Percentiles rank a stretch among this genome's conserved stretches.
These are phyloP conservation scores for Neomonachus schauinslandi DNA, from an alignment of 2,113 vertebrate species.

Conservation along the genomic window DNA sequence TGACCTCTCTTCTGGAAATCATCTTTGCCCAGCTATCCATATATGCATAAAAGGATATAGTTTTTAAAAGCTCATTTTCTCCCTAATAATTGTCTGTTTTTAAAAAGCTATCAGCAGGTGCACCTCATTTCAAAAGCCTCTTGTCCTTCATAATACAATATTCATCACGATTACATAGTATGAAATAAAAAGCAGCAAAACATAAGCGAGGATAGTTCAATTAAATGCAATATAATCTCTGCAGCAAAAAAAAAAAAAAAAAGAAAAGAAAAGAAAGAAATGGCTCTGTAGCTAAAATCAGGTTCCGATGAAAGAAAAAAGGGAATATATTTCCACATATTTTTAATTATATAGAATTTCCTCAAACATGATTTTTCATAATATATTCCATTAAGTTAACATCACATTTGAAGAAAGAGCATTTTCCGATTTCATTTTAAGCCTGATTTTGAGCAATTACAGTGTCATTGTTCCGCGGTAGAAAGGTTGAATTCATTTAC, in stretches of 20 bases:
- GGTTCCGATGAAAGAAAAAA: constrained; percentile 84
- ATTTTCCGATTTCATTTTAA: constrained; percentile 90
- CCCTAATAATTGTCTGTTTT: constrained; percentile 82
- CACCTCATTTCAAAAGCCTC: constrained; percentile 84
- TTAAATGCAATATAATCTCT: constrained; percentile 86
- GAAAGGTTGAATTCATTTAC: constrained; percentile 98
- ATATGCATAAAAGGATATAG: constrained; percentile 71
- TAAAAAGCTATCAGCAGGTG: constrained; percentile 85
- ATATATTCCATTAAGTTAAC: constrained; percentile 90
- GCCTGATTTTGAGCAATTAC: constrained; percentile 94
- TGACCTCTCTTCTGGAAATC: constrained; percentile 74
- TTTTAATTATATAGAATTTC: constrained; percentile 89
- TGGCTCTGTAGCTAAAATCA: constrained; percentile 81
- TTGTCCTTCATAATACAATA: constrained; percentile 86
- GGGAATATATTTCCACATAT: constrained; percentile 86
- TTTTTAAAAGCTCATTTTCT: constrained; percentile 80
- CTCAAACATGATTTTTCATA: constrained; percentile 90
- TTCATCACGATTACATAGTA: constrained; percentile 85
- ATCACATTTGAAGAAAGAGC: constrained; percentile 89
- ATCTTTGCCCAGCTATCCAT: constrained; percentile 47
- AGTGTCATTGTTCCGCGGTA: constrained; percentile 93
- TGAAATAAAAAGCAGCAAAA: constrained; percentile 86
- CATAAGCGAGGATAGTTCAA: constrained; percentile 84
- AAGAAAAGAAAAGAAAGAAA: constrained; percentile 82
- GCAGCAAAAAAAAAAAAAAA: constrained; percentile 78